These are phyloP conservation scores for Panagrolaimus sp. DNA, from an alignment of 1,140 invertebrate species.

Conservation along the genomic window DNA sequence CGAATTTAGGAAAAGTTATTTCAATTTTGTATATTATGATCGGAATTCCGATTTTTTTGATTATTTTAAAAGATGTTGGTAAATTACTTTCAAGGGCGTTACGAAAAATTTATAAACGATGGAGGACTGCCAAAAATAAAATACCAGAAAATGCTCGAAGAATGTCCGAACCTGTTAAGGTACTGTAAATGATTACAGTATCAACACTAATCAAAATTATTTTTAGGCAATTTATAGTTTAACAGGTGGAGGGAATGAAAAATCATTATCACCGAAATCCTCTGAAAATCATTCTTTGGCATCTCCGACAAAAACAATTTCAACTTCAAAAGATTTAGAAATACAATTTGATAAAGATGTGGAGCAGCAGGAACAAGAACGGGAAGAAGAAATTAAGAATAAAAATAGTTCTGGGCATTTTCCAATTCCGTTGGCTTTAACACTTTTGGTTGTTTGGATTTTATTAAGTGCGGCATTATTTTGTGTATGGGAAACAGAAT, in stretches of 20 bases:
- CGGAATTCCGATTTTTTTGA: slow-evolving; percentile 55
- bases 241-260: slow-evolving; percentile 1
- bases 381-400: background rate
- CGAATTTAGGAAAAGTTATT: slow-evolving; percentile 45
- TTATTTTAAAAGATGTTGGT: slow-evolving; percentile 55
- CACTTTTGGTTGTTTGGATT: slow-evolving; percentile 54
- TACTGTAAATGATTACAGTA: background rate
- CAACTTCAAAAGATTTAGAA: background rate
- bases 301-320: background rate
- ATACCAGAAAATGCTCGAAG: slow-evolving; percentile 44
- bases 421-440: slow-evolving; percentile 54
- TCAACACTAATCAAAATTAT: no score
- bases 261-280: background rate
- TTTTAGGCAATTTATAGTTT: background rate
- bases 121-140: slow-evolving; percentile 44
- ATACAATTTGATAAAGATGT: background rate
- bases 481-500: slow-evolving; percentile 56
- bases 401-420: slow-evolving; percentile 30
- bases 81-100: slow-evolving; percentile 44
- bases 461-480: slow-evolving; percentile 52
- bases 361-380: background rate
- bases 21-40: slow-evolving; percentile 56
- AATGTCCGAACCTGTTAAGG: slow-evolving; percentile 28
- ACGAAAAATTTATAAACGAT: slow-evolving; percentile 54
- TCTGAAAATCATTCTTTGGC: background rate